Base-by-base conservation (phyloP, 2,113 vertebrate genomes). In the Alexandromys fortis region DNA sequence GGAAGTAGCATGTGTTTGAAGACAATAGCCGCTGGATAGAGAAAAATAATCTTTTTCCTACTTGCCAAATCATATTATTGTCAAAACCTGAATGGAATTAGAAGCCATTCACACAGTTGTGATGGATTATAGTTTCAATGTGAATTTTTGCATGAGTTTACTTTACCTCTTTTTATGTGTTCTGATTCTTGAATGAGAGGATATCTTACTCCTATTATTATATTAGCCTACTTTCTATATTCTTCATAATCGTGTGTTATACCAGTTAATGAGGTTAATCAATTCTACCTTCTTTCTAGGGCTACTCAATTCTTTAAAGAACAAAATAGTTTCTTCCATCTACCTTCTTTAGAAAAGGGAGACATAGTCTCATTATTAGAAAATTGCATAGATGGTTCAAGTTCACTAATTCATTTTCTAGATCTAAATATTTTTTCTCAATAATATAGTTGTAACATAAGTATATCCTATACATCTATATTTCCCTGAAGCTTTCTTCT, bases 1-100 rank as follows among this genome's bases (percentile, higher is more conserved):
- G 58, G 72, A 93, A 88, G 77, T 63, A 96, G 21, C 68, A 88
- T 83, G n/a, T 96, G 81, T 95, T 90, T 90, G 72, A 95, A 95
- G n/a, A 92, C 49, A 95, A 68, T 85, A 90, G 83, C 93, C 85
- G 38, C 17, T 58, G 49, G 73, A 88, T 38, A 95, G 89, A 81
- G 45, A 94, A 96, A 94, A 95, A 77, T 76, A 92, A 67, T 91
- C 14, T 33, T 87, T 86, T 90, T 16, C 4, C 68, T 94, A n/a
- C 63, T 75, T 93, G 75, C 85, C 79, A 95, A 90, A 76, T 88
- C 35, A 58, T 86, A 91, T 92, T 94, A 68, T 22, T 93, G 47
- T 96, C 75, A 95, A 92, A 91, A 94, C 33, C 89, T 93, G 47
- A 96, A 89, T 55, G 38, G 63, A 79, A 42, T 73, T 76, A 83